Base-by-base conservation (phyloP, 1,140 invertebrate genomes). In the Drosophila sucinea region DNA sequence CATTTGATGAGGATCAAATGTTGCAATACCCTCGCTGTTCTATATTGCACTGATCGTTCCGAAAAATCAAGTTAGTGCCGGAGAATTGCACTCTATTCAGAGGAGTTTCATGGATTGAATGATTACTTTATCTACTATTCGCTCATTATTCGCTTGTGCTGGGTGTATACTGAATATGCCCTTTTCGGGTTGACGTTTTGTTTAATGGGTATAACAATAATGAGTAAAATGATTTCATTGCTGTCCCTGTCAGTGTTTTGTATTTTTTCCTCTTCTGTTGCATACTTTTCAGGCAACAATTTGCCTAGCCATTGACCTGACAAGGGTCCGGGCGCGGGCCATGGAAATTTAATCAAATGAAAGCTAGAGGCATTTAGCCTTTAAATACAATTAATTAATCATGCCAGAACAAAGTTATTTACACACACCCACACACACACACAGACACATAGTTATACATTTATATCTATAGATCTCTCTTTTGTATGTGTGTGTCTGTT, bases 371-470 rank as follows among this genome's bases (percentile, higher is more conserved):
- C 84, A 90, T 84, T 89, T 90, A 89, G 81, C 77, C 84, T 89
- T 89, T 89, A 89, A 89, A 89, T 82, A 80, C 84, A 84, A 89
- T 89, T 89, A 89, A 89, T 89, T 89, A 89, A 89, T 87, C 84
- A 89, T 82, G 77, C 86, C 84, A 80, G 81, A 71, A 76, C 68
- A 55, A 44, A 62, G 67, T 78, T 75, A 75, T 76, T 64, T 71
- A 78, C 60, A 30, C 64, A 58, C 38, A 72, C 61, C 54, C 23
- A 67, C 33, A 35, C 61, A 64, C 23, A 35, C 32, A 44, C 60
- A 5, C 30, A 54, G 7, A 11, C 78, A 38, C 35, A 38, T 11
- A 38, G 35, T 38, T 38, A 3, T 11, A 38, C 3, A 77, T 73
- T 74, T 71, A 71, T 68, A 61, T 68, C 44, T 56, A 70, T 30